phyloP scores from a whole-genome alignment of 2,113 vertebrate species.

The Pao palembangensis region DNA sequence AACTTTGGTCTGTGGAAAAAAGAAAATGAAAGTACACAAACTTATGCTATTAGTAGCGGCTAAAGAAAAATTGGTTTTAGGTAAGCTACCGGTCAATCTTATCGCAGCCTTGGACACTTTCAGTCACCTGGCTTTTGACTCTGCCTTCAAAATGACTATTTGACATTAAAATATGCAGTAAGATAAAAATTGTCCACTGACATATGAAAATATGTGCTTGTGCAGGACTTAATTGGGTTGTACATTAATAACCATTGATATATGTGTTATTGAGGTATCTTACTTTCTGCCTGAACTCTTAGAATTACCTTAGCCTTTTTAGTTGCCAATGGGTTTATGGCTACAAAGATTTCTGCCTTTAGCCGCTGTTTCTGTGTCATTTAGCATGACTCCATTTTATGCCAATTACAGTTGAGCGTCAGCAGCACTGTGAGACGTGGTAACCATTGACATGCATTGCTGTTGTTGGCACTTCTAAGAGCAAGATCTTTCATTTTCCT shows the following conservation, averaged over 20 bases:
- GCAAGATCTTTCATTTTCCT: no score
- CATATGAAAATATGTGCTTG: conserved; percentile 23
- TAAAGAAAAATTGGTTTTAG: no score
- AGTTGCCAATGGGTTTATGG: conserved; percentile 27
- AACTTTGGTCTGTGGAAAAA: no score
- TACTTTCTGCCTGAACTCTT: conserved; percentile 34
- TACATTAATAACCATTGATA: conserved; percentile 38
- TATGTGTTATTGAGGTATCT: conserved; percentile 28
- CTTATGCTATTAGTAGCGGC: no score
- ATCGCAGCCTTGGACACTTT: no score
- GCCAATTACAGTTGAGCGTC: background rate
- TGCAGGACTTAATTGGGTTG: conserved; percentile 27
- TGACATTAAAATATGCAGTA: conserved; percentile 19
- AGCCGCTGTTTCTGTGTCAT: no score
- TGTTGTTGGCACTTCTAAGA: background rate
- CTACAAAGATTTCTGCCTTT: conserved; percentile 20
- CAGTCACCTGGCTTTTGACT: no score
- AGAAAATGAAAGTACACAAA: no score
- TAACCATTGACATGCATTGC: background rate
- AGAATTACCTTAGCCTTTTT: conserved; percentile 21
- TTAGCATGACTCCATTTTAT: no score
- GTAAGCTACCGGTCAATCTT: no score
- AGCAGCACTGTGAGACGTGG: background rate
- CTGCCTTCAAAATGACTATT: no score
- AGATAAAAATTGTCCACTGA: conserved; percentile 16